Conservation (phyloP, 2,888 invertebrate species). For the Megaustenia siamemsis region DNA sequence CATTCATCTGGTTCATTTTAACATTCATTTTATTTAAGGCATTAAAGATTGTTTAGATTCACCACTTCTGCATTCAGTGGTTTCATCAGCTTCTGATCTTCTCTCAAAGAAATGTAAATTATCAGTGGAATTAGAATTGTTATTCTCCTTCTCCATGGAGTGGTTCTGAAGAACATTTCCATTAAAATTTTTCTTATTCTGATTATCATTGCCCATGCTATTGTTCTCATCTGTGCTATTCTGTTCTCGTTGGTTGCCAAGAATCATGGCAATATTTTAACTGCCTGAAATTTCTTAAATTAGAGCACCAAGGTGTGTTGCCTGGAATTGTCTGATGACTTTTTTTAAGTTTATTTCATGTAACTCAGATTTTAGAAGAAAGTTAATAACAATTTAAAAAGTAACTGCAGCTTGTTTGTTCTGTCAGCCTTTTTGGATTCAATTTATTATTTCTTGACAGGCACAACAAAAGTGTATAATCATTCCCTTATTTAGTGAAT, state of each 20-base stretch:
- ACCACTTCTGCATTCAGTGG: neutral
- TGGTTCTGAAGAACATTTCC: neutral
- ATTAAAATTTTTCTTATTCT: neutral
- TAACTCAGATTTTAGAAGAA: too few relatives aligned
- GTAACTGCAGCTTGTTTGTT: too few relatives aligned
- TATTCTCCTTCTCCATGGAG: neutral
- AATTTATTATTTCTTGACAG: too few relatives aligned
- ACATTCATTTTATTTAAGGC: neutral
- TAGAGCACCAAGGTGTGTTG: too few relatives aligned
- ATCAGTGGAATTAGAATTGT: neutral
- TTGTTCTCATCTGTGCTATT: neutral
- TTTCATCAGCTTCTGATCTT: neutral
- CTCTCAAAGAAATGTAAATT: neutral
- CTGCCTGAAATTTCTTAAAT: neutral
- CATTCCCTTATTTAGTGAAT: too few relatives aligned
- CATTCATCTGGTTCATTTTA: neutral
- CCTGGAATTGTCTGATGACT: too few relatives aligned
- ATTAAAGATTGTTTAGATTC: neutral
- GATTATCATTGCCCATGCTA: neutral
- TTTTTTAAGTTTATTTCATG: too few relatives aligned
- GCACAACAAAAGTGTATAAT: too few relatives aligned
- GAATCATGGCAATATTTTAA: slow-evolving; percentile 2
- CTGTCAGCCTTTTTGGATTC: too few relatives aligned
- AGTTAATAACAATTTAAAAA: too few relatives aligned
- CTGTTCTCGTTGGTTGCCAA: slow-evolving; percentile 2